phyloP scores from a whole-genome alignment of 2,888 invertebrate genomes.

The Lithophane semibrunnea region DNA sequence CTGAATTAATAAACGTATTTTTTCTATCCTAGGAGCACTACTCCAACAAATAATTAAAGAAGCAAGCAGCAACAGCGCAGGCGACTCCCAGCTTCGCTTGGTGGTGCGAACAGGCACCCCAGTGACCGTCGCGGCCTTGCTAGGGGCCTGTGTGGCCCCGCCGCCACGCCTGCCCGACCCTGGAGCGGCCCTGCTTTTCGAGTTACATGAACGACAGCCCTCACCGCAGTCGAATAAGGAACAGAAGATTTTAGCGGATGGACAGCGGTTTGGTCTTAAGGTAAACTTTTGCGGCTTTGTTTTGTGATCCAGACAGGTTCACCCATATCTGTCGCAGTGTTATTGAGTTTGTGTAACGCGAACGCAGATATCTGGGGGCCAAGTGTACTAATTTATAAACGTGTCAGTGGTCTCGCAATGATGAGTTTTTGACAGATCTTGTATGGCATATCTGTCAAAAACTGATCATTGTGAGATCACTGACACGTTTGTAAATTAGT shows the following conservation, averaged over 20 bases:
- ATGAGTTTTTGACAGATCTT: too few species aligned
- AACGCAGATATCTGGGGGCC: too few species aligned
- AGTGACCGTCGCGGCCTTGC: conserved; percentile 90
- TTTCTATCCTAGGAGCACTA: conserved; percentile 81
- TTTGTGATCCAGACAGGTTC: background rate
- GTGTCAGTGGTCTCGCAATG: too few species aligned
- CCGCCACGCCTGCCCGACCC: conserved; percentile 91
- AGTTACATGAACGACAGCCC: conserved; percentile 87
- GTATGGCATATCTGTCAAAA: too few species aligned
- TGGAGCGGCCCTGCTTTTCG: conserved; percentile 90
- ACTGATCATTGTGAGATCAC: too few species aligned
- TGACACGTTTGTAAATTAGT: too few species aligned
- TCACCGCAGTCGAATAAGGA: conserved; percentile 80
- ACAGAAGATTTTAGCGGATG: conserved; percentile 75
- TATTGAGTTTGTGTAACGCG: background rate
- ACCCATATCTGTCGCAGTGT: background rate
- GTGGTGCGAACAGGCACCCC: conserved; percentile 92
- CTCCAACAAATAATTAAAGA: conserved; percentile 90
- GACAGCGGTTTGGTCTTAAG: conserved; percentile 87
- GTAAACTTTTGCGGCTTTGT: background rate
- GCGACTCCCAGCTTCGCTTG: conserved; percentile 78
- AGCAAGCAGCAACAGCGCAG: conserved; percentile 79
- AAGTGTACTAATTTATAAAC: too few species aligned
- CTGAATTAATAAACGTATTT: background rate
- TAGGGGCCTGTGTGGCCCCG: conserved; percentile 90